phyloP scores from a whole-genome alignment of 2,113 vertebrate genomes.

The Ammodytes marinus region DNA sequence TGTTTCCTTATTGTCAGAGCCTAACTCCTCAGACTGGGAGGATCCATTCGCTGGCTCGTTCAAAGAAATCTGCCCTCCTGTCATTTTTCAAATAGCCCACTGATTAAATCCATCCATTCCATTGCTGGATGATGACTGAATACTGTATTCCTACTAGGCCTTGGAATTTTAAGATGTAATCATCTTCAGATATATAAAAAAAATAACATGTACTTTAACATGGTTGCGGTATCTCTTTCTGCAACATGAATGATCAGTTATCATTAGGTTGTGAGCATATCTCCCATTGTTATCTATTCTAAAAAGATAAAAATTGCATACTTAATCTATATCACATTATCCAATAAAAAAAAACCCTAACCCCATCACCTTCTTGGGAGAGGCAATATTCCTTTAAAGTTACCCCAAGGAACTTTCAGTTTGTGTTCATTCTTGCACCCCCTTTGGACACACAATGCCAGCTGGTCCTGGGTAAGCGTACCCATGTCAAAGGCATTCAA shows the following conservation, averaged over 20 bases:
- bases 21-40: constrained; percentile 25
- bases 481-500: too few relatives aligned
- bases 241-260: background rate
- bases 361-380: constrained; percentile 29
- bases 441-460: too few relatives aligned
- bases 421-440: too few relatives aligned
- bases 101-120: background rate
- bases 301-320: constrained; percentile 17
- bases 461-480: too few relatives aligned
- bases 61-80: constrained; percentile 41
- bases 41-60: constrained; percentile 40
- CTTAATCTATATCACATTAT: constrained; percentile 50
- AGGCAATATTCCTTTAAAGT: constrained; percentile 54
- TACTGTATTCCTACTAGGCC: background rate
- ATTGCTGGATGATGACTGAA: constrained; percentile 26
- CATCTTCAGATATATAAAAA: background rate
- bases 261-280: background rate
- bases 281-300: background rate
- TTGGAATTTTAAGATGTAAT: constrained; percentile 2
- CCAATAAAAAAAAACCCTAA: constrained; percentile 17
- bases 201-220: background rate
- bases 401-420: too few relatives aligned
- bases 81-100: constrained; percentile 7
- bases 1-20: constrained; percentile 23
- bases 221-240: background rate